Evolutionary conservation across 2,888 invertebrate genomes (phyloP), one percentile per base, ranked within the genome.

Genomic region (Campaea margaritaria): DNA sequence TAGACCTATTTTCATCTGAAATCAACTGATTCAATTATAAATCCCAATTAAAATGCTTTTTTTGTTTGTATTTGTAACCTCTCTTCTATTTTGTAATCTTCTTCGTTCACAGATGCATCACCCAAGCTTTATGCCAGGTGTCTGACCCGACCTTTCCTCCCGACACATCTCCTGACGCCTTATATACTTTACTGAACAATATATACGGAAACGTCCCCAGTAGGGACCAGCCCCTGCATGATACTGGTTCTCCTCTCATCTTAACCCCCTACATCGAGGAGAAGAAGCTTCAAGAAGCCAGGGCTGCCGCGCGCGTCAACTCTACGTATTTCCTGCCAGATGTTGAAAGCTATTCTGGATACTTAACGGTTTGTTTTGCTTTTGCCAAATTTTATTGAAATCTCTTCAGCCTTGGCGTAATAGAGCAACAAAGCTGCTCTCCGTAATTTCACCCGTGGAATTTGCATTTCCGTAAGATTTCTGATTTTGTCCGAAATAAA

Each of bases 261-360:
- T 86, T 95, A 8, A 93, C 94, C 0, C 93, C 94, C 0, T 88
- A 84, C 49, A 92, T 95, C 13, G 93, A 94, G 65, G 79, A 85
- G 15, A 93, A 93, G 7, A 87, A 92, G 62, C 69, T 93, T 15
- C 85, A 92, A 11, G 89, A 92, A 68, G 94, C 93, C 0, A 87
- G 90, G 54, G 78, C 85, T 34, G 87, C 89, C 0, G 91, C 93
- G 0, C 78, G 71, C 31, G 93, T 93, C 0, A 85, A 89, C 46
- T 80, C 88, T 0, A 87, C 81, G 0, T 85, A 83, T 52, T 53
- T 91, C 47, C 68, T 91, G 11, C 88, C 89, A 12, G 88, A 84
- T 45, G 86, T 94, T 70, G 89, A 90, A 11, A 93, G 93, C 62
- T 92, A 92, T 65, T 86, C 93, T 31, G 92, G 92, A 27, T 92